Evolutionary conservation across 2,797 vertebrate genomes (phyloP).

Genomic region (Rhinogobio ventralis): DNA sequence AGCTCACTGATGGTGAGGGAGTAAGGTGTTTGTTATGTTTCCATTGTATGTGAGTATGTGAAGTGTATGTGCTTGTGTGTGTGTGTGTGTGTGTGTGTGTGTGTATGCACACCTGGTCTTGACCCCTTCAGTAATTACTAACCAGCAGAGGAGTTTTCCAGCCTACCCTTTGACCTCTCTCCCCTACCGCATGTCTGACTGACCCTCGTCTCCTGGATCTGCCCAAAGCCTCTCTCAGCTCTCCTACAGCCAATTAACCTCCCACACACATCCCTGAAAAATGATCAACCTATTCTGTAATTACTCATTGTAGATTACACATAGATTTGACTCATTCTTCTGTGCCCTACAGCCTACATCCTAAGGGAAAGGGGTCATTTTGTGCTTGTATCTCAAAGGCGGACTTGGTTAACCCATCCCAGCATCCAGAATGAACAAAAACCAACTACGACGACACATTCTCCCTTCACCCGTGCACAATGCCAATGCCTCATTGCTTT

Average conservation of each 20-base stretch:
- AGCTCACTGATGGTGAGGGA: not conserved
- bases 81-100: constrained; percentile 35
- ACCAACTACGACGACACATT: not conserved
- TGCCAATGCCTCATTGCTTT: not conserved
- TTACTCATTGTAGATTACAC: constrained; percentile 56
- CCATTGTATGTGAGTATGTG: constrained; percentile 18
- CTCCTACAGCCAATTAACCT: constrained; percentile 68
- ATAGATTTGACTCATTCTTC: constrained; percentile 55
- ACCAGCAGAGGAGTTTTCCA: constrained; percentile 55
- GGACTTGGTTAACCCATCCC: not conserved
- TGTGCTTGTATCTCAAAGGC: not conserved
- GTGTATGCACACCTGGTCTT: constrained; percentile 34
- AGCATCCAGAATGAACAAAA: not conserved
- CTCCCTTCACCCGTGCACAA: not conserved
- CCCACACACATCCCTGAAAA: constrained; percentile 56
- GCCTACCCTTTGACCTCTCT: constrained; percentile 62
- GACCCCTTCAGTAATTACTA: constrained; percentile 64
- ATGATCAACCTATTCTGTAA: constrained; percentile 57
- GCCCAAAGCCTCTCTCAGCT: constrained; percentile 45
- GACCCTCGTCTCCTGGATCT: constrained; percentile 50
- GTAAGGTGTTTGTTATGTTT: constrained; percentile 1
- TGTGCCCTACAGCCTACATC: constrained; percentile 30
- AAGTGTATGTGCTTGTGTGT: constrained; percentile 4
- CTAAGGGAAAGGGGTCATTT: not conserved
- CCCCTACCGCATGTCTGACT: constrained; percentile 51